Percentiles rank a stretch among this genome's conserved stretches.
Conservation (phyloP, 2,797 vertebrate genomes). For the Lepus townsendii region DNA sequence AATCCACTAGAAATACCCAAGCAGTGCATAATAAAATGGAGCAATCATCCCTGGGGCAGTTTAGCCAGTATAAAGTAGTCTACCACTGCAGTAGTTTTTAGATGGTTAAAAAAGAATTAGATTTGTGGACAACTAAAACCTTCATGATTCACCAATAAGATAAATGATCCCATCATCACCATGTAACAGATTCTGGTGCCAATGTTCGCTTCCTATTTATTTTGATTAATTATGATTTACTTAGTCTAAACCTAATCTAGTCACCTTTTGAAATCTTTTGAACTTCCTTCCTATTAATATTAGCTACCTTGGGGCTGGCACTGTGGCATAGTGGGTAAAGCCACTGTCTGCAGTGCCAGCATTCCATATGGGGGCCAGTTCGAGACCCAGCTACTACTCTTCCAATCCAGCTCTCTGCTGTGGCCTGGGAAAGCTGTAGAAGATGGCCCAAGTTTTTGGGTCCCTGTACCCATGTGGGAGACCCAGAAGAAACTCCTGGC, state of each 20-base stretch:
- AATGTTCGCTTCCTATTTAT: background rate
- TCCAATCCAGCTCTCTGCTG: too few relatives aligned
- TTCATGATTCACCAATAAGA: background rate
- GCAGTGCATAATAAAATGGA: background rate
- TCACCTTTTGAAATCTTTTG: constrained; percentile 12
- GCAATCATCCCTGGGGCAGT: background rate
- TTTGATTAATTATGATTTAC: constrained; percentile 23
- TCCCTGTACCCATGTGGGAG: too few relatives aligned
- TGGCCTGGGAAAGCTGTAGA: too few relatives aligned
- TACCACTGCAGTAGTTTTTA: background rate
- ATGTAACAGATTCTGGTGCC: background rate
- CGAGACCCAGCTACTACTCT: too few relatives aligned
- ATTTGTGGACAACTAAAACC: constrained; percentile 17
- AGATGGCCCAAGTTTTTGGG: too few relatives aligned
- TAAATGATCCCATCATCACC: background rate
- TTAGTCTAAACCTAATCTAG: constrained; percentile 18
- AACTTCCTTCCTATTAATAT: background rate
- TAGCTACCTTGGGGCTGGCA: background rate
- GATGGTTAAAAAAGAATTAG: constrained; percentile 18
- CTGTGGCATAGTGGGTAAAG: too few relatives aligned
- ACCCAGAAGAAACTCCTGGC: too few relatives aligned
- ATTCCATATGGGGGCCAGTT: too few relatives aligned
- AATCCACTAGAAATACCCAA: constrained; percentile 2
- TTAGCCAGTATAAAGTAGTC: background rate
- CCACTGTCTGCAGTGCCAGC: too few relatives aligned